Percentiles rank a stretch among this genome's conserved stretches.
Conservation (phyloP, 2,888 invertebrate genomes). For the Exocentrus adspersus region DNA sequence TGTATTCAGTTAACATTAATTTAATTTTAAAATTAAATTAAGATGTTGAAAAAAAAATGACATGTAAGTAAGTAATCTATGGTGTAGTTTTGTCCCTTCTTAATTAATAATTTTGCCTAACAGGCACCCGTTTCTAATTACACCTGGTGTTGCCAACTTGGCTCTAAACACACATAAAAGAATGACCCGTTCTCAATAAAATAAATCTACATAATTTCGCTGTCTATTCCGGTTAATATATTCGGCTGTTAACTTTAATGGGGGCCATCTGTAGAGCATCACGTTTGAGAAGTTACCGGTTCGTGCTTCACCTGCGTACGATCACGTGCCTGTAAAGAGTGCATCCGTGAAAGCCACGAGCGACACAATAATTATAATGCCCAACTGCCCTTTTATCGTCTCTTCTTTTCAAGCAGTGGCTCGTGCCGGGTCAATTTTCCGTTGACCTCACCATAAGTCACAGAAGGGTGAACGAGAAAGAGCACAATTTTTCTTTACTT, state of each 20-base stretch:
- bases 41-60: too few relatives aligned
- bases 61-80: too few relatives aligned
- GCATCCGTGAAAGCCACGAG: constrained; percentile 13
- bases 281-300: constrained; percentile 13
- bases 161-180: not conserved
- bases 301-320: constrained; percentile 22
- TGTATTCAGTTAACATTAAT: too few relatives aligned
- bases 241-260: constrained; percentile 5
- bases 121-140: not conserved
- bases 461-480: too few relatives aligned
- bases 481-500: too few relatives aligned
- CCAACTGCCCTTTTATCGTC: constrained; percentile 31
- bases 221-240: not conserved
- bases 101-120: too few relatives aligned
- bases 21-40: too few relatives aligned
- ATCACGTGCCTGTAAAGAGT: constrained; percentile 21
- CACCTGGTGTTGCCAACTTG: not conserved
- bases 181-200: not conserved
- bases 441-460: too few relatives aligned
- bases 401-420: constrained; percentile 17
- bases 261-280: constrained; percentile 17
- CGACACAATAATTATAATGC: not conserved
- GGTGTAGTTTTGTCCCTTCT: too few relatives aligned
- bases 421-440: not conserved
- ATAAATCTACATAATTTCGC: not conserved